These are phyloP conservation scores for Kryptolebias marmoratus DNA, from an alignment of 2,113 vertebrate species.

Conservation along the genomic window DNA sequence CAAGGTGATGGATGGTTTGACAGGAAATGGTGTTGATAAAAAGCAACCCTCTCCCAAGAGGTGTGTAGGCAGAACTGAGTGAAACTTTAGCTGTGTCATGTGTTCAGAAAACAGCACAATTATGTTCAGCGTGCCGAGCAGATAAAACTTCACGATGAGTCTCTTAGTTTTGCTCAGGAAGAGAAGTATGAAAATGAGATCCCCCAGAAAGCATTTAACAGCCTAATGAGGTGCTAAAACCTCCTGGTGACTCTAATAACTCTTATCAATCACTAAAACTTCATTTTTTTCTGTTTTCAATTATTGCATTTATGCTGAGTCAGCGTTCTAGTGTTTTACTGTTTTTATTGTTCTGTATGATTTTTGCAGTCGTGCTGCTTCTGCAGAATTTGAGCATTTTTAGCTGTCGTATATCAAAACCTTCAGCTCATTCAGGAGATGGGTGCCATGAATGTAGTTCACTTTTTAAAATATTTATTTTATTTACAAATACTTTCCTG, in stretches of 20 bases:
- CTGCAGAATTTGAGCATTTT: too few species aligned
- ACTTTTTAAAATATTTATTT: too few species aligned
- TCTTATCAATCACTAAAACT: conserved; percentile 6
- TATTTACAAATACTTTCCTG: too few species aligned
- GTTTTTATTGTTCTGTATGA: too few species aligned
- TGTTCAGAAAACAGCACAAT: conserved; percentile 31
- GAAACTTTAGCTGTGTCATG: conserved; percentile 22
- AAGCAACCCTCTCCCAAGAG: conserved; percentile 19
- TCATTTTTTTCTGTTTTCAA: neutral
- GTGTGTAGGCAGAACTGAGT: conserved; percentile 27
- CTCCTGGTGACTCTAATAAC: conserved; percentile 7
- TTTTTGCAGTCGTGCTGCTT: too few species aligned
- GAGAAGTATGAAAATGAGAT: conserved; percentile 2
- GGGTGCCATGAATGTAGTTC: too few species aligned
- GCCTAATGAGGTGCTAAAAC: conserved; percentile 20
- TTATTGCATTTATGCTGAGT: neutral
- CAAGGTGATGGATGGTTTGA: conserved; percentile 39
- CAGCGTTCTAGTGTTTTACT: too few species aligned
- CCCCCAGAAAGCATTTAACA: conserved; percentile 15
- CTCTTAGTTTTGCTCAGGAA: conserved; percentile 31
- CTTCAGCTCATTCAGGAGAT: too few species aligned
- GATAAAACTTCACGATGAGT: conserved; percentile 6
- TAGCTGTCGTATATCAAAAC: too few species aligned
- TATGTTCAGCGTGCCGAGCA: conserved; percentile 9
- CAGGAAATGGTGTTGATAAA: conserved; percentile 31